phyloP scores from a whole-genome alignment of 2,888 invertebrate species.

The Melanostoma scalare region DNA sequence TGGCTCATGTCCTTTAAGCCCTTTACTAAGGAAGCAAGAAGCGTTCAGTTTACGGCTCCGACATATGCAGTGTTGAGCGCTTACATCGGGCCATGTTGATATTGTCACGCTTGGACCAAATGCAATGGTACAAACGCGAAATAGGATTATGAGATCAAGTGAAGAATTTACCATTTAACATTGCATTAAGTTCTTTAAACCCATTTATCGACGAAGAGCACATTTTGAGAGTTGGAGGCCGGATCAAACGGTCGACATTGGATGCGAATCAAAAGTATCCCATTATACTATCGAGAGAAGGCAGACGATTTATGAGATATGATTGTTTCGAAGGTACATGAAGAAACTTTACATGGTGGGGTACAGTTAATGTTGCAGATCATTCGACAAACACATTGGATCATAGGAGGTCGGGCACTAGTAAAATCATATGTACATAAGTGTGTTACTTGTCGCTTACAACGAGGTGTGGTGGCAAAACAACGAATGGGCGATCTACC shows the following conservation, averaged over 20 bases:
- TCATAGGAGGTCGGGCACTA: slow-evolving; percentile 37
- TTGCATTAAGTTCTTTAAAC: slow-evolving; percentile 17
- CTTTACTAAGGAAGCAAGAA: slow-evolving; percentile 13
- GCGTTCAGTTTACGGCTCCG: neutral
- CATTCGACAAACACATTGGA: slow-evolving; percentile 31
- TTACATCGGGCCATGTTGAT: slow-evolving; percentile 20
- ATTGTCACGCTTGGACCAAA: slow-evolving; percentile 23
- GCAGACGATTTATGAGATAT: slow-evolving; percentile 14
- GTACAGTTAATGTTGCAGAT: slow-evolving; percentile 13
- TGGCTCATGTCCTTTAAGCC: slow-evolving; percentile 23
- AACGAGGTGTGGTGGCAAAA: slow-evolving; percentile 11
- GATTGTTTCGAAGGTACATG: slow-evolving; percentile 19
- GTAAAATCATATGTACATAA: slow-evolving; percentile 30
- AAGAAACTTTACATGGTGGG: slow-evolving; percentile 15
- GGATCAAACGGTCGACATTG: slow-evolving; percentile 30
- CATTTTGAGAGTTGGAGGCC: slow-evolving; percentile 38
- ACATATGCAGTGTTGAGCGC: slow-evolving; percentile 8
- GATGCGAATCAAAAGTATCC: slow-evolving; percentile 26
- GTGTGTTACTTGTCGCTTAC: slow-evolving; percentile 35
- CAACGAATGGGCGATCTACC: slow-evolving; percentile 36
- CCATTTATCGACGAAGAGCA: slow-evolving; percentile 20
- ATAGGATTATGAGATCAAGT: slow-evolving; percentile 11
- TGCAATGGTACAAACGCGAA: slow-evolving; percentile 27
- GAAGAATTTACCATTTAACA: slow-evolving; percentile 23
- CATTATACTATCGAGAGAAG: slow-evolving; percentile 25